Percentiles rank a stretch among this genome's conserved stretches.
Evolutionary conservation across 2,113 vertebrate genomes (phyloP).

Genomic region (Thunnus thynnus): DNA sequence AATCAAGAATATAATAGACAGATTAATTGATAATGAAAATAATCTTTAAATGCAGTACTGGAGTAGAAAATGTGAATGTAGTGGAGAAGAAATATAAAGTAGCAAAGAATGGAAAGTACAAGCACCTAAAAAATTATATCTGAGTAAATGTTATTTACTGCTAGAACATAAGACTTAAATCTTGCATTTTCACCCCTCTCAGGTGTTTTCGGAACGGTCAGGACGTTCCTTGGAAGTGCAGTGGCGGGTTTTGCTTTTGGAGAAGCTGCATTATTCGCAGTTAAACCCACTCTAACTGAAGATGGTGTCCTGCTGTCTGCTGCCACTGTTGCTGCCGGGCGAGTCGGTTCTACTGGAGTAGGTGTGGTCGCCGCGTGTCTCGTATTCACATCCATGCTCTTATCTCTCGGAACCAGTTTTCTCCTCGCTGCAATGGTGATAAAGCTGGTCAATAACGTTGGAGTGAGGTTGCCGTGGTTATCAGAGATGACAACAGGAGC

Average conservation of each 20-base stretch:
- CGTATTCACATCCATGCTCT: conserved; percentile 63
- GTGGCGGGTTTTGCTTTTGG: conserved; percentile 70
- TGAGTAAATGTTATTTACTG: too few relatives aligned
- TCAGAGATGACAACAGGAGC: conserved; percentile 41
- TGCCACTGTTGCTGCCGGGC: conserved; percentile 33
- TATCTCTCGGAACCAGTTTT: conserved; percentile 72
- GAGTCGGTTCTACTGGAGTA: conserved; percentile 66
- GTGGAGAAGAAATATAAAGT: too few relatives aligned
- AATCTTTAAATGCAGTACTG: too few relatives aligned
- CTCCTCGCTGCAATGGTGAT: conserved; percentile 59
- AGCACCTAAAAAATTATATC: too few relatives aligned
- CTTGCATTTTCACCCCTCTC: not conserved
- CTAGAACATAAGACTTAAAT: not conserved
- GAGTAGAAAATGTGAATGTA: too few relatives aligned
- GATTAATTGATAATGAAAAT: too few relatives aligned
- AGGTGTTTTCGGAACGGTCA: conserved; percentile 28
- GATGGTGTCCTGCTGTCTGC: conserved; percentile 53
- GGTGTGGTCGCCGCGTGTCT: conserved; percentile 63
- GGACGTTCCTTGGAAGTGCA: conserved; percentile 39
- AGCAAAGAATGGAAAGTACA: too few relatives aligned
- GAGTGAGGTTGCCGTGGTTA: conserved; percentile 24
- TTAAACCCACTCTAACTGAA: conserved; percentile 38
- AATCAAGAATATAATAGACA: too few relatives aligned
- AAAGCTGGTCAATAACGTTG: conserved; percentile 42
- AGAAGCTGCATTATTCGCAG: conserved; percentile 56